phyloP scores from a whole-genome alignment of 2,888 invertebrate species.

The Allacma fusca region DNA sequence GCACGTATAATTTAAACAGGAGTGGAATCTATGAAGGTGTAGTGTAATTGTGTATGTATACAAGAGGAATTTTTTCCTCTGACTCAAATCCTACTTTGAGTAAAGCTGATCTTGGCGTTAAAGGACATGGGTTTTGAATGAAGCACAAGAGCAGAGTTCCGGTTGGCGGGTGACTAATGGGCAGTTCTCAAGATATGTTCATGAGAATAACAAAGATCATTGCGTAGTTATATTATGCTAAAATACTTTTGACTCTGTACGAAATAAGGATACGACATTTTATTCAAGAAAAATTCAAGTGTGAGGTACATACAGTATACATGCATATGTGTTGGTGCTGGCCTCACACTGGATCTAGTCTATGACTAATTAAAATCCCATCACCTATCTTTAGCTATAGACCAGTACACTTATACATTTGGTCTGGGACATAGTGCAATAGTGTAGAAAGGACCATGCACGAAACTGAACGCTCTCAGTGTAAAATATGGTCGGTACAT shows the following conservation, averaged over 20 bases:
- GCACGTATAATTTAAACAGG: background rate
- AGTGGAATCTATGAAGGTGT: background rate
- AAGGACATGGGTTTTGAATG: constrained; percentile 33
- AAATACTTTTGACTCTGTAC: background rate
- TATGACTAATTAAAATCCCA: constrained; percentile 12
- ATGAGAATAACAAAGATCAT: background rate
- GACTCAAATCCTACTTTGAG: constrained; percentile 20
- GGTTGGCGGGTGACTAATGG: constrained; percentile 27
- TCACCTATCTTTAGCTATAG: background rate
- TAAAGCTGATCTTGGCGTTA: constrained; percentile 32
- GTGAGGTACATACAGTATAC: background rate
- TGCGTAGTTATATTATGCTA: background rate
- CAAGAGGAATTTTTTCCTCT: background rate
- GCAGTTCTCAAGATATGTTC: background rate
- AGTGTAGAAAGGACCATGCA: too few species aligned
- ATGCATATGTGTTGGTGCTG: too few species aligned
- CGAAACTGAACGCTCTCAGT: too few species aligned
- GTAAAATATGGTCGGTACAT: background rate
- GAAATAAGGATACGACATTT: background rate
- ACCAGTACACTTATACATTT: too few species aligned
- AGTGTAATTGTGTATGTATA: background rate
- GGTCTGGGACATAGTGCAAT: too few species aligned
- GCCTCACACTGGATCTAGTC: background rate
- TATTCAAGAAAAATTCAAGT: background rate
- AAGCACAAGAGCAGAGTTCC: constrained; percentile 39